phyloP scores from a whole-genome alignment of 2,113 vertebrate species.

The Xiphophorus hellerii region DNA sequence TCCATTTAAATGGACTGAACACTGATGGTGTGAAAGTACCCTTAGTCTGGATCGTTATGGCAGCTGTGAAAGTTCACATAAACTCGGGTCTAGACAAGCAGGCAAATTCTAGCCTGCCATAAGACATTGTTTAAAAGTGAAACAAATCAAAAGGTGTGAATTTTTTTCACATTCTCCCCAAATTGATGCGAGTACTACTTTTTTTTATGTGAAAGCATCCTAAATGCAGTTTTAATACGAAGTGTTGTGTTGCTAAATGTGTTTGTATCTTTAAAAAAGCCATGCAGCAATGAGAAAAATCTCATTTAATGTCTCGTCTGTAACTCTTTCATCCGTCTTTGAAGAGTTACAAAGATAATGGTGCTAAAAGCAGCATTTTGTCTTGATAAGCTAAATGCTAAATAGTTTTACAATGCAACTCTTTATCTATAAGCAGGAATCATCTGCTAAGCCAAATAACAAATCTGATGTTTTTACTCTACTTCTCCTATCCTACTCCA shows the following conservation, averaged over 20 bases:
- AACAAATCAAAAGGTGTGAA: not conserved
- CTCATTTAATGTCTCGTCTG: not conserved
- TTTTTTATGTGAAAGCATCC: too few species aligned
- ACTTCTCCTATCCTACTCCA: not conserved
- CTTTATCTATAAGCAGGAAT: not conserved
- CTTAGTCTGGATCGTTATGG: not conserved
- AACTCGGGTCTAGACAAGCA: not conserved
- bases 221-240: too few species aligned
- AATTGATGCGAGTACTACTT: not conserved
- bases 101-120: not conserved
- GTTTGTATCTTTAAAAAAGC: not conserved
- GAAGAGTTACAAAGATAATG: not conserved
- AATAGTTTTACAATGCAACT: not conserved
- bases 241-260: too few species aligned
- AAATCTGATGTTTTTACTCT: not conserved
- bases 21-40: too few species aligned
- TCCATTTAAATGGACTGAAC: too few species aligned
- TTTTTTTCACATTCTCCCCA: not conserved
- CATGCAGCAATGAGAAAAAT: not conserved
- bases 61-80: not conserved
- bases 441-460: not conserved
- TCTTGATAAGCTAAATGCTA: not conserved
- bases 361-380: not conserved
- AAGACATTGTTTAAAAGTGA: not conserved
- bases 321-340: not conserved